These are phyloP conservation scores for Halcyon malimbica DNA, from an alignment of 2,113 vertebrate genomes.

Conservation along the genomic window DNA sequence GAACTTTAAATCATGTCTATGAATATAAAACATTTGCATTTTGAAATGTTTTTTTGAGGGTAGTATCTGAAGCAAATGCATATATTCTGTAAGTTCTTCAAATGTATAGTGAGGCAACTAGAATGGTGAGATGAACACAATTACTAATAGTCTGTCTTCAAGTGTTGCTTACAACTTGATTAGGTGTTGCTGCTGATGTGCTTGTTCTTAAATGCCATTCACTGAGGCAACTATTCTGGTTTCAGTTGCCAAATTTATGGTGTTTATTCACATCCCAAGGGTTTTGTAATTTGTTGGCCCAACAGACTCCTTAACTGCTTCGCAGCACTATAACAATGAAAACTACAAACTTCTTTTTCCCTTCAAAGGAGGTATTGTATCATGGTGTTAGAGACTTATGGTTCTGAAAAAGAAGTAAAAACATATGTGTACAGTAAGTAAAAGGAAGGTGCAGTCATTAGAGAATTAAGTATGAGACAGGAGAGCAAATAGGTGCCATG, in stretches of 20 bases:
- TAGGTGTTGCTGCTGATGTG: neutral
- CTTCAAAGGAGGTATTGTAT: accelerated
- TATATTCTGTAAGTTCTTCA: neutral
- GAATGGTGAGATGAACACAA: neutral
- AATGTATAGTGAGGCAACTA: accelerated
- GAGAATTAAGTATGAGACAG: accelerated
- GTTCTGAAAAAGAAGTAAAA: neutral
- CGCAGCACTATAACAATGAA: neutral
- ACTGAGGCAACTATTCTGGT: neutral
- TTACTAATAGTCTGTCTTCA: neutral
- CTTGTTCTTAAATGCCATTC: neutral
- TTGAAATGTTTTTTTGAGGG: neutral
- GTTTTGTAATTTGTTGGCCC: neutral
- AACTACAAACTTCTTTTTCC: neutral
- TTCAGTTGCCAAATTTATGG: neutral
- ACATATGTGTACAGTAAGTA: accelerated
- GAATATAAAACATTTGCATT: neutral
- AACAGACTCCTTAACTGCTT: neutral
- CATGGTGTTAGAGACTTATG: neutral
- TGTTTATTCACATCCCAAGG: neutral
- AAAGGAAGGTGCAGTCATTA: neutral
- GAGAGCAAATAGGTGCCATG: neutral
- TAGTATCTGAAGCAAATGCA: neutral
- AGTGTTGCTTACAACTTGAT: accelerated
- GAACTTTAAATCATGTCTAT: neutral